Evolutionary conservation across 1,140 invertebrate genomes (phyloP).

Genomic region (Diplogasteroides magnus): DNA sequence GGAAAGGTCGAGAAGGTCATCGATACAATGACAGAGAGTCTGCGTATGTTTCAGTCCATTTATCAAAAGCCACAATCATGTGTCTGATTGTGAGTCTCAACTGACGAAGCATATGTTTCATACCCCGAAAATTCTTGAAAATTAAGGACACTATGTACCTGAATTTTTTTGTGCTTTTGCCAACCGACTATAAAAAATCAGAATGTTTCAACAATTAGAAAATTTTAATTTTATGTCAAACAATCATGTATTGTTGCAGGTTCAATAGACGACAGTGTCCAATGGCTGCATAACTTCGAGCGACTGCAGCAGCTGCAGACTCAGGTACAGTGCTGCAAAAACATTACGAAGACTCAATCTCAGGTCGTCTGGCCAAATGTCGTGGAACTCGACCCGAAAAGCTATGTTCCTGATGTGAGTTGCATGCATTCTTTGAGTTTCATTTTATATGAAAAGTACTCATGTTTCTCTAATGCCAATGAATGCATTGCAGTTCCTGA

Average conservation of each 20-base stretch:
- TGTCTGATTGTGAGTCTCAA: too few species aligned
- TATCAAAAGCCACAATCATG: too few species aligned
- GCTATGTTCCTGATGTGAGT: conserved; percentile 66
- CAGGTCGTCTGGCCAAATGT: conserved; percentile 66
- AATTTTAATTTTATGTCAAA: background rate
- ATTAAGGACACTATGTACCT: too few species aligned
- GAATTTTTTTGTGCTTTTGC: too few species aligned
- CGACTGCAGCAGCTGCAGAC: conserved; percentile 67
- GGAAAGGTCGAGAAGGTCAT: conserved; percentile 62
- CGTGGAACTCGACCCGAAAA: conserved; percentile 65
- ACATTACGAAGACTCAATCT: background rate
- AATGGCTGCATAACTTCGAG: conserved; percentile 71
- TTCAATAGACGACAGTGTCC: conserved; percentile 69
- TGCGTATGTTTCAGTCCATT: conserved; percentile 61
- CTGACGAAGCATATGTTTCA: background rate
- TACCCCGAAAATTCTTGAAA: too few species aligned
- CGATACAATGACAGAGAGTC: conserved; percentile 65
- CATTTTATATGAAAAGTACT: conserved; percentile 8
- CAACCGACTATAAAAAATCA: too few species aligned
- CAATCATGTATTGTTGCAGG: conserved; percentile 57
- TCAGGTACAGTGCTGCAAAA: conserved; percentile 47
- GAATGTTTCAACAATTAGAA: conserved; percentile 1
- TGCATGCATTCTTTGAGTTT: background rate
- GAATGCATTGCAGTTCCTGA: conserved; percentile 62
- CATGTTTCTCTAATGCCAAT: too few species aligned